Evolutionary conservation across 2,113 vertebrate species (phyloP), one percentile per base, ranked within the genome.

Genomic region (Montifringilla adamsi): DNA sequence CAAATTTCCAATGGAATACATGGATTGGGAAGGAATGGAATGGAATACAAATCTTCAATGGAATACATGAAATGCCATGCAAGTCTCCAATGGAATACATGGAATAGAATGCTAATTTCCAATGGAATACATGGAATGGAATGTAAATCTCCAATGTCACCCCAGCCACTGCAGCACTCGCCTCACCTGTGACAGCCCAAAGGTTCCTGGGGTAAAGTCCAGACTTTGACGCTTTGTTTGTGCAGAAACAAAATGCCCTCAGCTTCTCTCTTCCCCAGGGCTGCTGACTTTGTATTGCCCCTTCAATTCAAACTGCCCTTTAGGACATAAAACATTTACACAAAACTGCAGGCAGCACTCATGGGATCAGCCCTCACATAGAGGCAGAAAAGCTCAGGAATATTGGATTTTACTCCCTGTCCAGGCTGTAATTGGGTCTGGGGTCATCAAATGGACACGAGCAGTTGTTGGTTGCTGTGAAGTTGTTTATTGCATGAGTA

Each of bases 321-420:
- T 24, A 18, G 11, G 58, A 11, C 20, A n/a, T 28, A 27, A 49
- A 73, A 18, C 18, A 12, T 30, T 22, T 27, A 3, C 2, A 63
- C 44, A 15, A 8, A 55, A 11, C 74, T 66, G 39, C 35, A 10
- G 39, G 23, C 68, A 49, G 41, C 28, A 49, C 19, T 13, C 0
- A 13, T 1, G 49, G 55, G 20, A 23, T 44, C 26, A 27, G 22
- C 43, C 44, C 33, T n/a, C 55, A 21, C 10, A 4, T 0, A 4
- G 62, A 66, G 56, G 77, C 35, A 60, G 39, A 63, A 39, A 33
- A 43, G n/a, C 13, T 44, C 20, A 49, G 31, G 41, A 28, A 60
- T 8, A 8, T 41, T 12, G 18, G 6, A 31, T 41, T 78, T 67
- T 56, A 24, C 33, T 56, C 56, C 33, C 33, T 35, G 33, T 58